Percentiles rank a stretch among this genome's conserved stretches.
Evolutionary conservation across 2,888 invertebrate species (phyloP).

Genomic region (Galerucella calmariensis): DNA sequence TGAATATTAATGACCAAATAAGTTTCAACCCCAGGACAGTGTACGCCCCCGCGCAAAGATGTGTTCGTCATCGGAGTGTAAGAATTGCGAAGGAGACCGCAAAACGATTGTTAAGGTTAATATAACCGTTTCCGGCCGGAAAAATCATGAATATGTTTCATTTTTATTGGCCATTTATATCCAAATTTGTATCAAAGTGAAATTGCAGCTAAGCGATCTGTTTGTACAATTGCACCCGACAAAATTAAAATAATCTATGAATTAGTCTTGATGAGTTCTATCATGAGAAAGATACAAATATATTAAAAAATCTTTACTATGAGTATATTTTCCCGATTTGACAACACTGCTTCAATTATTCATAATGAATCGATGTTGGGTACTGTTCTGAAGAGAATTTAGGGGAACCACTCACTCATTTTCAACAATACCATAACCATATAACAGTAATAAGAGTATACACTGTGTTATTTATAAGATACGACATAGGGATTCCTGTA

Average conservation of each 20-base stretch:
- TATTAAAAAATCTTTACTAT: no score
- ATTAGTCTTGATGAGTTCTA: no score
- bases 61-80: constrained; percentile 57
- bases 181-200: constrained; percentile 61
- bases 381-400: no score
- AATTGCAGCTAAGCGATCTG: constrained; percentile 52
- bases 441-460: no score
- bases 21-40: constrained; percentile 47
- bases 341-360: no score
- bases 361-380: no score
- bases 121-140: constrained; percentile 63
- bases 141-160: constrained; percentile 67
- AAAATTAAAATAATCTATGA: not conserved
- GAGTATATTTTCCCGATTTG: no score
- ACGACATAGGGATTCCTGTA: no score
- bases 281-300: no score
- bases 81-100: constrained; percentile 54
- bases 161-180: constrained; percentile 66
- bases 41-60: constrained; percentile 43
- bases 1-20: constrained; percentile 56
- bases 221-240: constrained; percentile 18
- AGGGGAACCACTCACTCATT: no score
- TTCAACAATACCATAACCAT: no score
- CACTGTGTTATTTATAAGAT: no score
- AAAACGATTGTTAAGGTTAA: constrained; percentile 58